Evolutionary conservation across 1,140 invertebrate genomes (phyloP), one percentile per base, ranked within the genome.

Genomic region (Galleria mellonella): DNA sequence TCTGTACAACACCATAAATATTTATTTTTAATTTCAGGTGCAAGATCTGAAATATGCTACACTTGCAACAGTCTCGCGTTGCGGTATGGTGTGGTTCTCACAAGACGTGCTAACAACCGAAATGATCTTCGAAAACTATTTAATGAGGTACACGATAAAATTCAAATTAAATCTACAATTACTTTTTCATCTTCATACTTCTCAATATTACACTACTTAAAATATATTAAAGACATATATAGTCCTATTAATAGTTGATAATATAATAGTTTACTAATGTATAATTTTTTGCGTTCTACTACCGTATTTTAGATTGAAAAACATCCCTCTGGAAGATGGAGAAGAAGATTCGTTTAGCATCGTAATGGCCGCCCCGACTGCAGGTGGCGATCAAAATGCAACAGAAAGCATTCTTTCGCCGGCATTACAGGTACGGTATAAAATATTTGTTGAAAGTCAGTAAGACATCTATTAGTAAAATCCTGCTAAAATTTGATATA

Each of bases 61-160:
- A 0, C 87, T 99, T 42, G 98, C 98, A 9, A 99, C 98, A 0
- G 98, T 99, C 0, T 99, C 97, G 9, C 96, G 98, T 83, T 99
- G 98, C 86, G 98, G 98, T 49, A 98, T 99, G 97, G 96, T 98
- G 29, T 99, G 97, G 97, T 98, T 98, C 90, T 97, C 94, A 3
- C 97, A 98, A 85, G 97, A 98, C 85, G 98, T 99, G 0, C 89
- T 99, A 1, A 96, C 97, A 0, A 97, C 96, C 0, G 97, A 99
- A 86, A 99, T 99, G 98, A 96, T 99, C 51, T 99, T 98, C 77
- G 96, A 99, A 64, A 97, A 99, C 81, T 99, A 97, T 79, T 88
- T 99, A 53, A 72, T 92, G 46, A 83, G 83, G 84, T 86, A 67
- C 41, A 28, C 17, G 30, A 31, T n/a, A n/a, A n/a, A n/a, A 9